Evolutionary conservation across 2,888 invertebrate genomes (phyloP).

Genomic region (Mechanitis mazaeus): DNA sequence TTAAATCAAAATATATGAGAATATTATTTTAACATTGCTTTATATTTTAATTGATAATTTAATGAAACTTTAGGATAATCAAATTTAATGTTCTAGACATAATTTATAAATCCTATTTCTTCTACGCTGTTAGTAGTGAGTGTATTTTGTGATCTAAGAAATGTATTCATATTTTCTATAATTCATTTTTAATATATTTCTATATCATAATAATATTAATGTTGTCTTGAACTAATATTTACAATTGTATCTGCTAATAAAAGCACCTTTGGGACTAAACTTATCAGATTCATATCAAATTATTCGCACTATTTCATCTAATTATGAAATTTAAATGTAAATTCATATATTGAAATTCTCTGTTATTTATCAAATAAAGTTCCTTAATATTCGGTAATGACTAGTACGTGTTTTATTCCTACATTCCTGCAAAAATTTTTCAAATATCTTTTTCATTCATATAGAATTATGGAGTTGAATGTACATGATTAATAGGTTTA

Average conservation of each 20-base stretch:
- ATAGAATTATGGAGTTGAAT: too few species aligned
- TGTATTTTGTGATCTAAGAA: conserved; percentile 73
- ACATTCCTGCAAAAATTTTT: background rate
- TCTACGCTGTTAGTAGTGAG: conserved; percentile 40
- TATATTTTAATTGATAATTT: conserved; percentile 14
- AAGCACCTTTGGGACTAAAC: conserved; percentile 49
- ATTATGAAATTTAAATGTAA: conserved; percentile 47
- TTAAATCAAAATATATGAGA: conserved; percentile 1
- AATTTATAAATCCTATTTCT: conserved; percentile 22
- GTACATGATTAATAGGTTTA: too few species aligned
- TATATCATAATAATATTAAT: conserved; percentile 33
- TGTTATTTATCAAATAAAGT: conserved; percentile 73
- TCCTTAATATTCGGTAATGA: conserved; percentile 53
- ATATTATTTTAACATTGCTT: conserved; percentile 7
- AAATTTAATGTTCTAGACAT: conserved; percentile 19
- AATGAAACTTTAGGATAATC: conserved; percentile 17
- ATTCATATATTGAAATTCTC: conserved; percentile 47
- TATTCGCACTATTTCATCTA: conserved; percentile 62
- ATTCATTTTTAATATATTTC: conserved; percentile 62
- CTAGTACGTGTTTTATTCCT: conserved; percentile 25
- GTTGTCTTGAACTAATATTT: conserved; percentile 54
- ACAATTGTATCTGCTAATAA: conserved; percentile 55
- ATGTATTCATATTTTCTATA: conserved; percentile 73
- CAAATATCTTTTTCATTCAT: too few species aligned
- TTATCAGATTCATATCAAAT: conserved; percentile 62